Base-by-base conservation (phyloP, 2,113 vertebrate genomes). In the Aegotheles bennettii region DNA sequence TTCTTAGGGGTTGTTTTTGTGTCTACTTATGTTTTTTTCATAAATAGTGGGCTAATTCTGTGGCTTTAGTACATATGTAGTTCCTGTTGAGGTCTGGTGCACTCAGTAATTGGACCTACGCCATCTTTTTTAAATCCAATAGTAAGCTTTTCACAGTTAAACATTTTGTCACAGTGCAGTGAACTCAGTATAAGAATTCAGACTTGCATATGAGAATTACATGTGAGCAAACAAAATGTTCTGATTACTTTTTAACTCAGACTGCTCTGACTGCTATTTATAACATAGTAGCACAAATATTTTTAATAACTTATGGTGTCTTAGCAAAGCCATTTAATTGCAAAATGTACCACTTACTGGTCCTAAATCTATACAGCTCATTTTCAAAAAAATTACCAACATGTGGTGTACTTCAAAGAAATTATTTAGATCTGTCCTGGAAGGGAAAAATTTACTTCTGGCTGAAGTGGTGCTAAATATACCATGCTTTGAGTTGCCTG, bases 21-120 rank as follows among this genome's bases (percentile, higher is more conserved):
- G 25, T 16, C 64, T 28, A 3, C 4, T 45, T 48, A 5, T 1
- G 4, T 1, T 7, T 59, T 63, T 64, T 36, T 43, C 28, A 0
- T 59, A 24, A 35, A 42, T 24, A 61, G n/a, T 13, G 47, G 17
- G 36, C 20, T 81, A 23, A 28, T 71, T 69, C 48, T 2, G 17
- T 81, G 60, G 79, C 71, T 88, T 74, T 20, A 64, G 4, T 35
- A 40, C 16, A 4, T 28, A 26, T 7, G 16, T 16, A 42, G 50
- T 63, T 65, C n/a, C 45, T 57, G 28, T 9, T 50, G 51, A 70
- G 50, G 73, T 74, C 84, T 86, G 48, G 33, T 70, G 68, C 42
- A 28, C 71, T 88, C 47, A 4, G 3, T 36, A 57, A 11, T 26
- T 59, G 59, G 13, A 68, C 16, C 45, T 93, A 13, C 36, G 40